phyloP scores from a whole-genome alignment of 2,797 vertebrate genomes.

The Myioborus melanocephalus region DNA sequence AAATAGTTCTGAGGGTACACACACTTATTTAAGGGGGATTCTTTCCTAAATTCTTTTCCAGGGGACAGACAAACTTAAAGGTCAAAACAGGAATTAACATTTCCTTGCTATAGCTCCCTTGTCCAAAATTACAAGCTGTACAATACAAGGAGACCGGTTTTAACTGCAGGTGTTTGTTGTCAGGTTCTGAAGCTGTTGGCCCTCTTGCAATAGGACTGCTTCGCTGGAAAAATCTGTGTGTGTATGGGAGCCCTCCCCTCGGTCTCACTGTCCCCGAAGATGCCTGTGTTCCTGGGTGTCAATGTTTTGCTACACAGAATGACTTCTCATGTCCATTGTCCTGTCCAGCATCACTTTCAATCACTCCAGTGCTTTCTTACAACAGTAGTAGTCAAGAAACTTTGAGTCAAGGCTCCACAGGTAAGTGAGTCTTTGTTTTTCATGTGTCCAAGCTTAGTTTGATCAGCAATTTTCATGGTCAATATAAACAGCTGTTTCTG shows the following conservation, averaged over 20 bases:
- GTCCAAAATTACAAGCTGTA: not conserved
- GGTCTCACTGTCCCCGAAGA: conserved; percentile 71
- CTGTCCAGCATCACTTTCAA: conserved; percentile 87
- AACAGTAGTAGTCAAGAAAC: conserved; percentile 86
- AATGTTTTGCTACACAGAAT: conserved; percentile 60
- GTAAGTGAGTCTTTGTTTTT: conserved; percentile 64
- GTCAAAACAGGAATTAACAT: not conserved
- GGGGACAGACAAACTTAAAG: not conserved
- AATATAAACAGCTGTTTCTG: not conserved
- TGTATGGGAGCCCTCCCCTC: conserved; percentile 61
- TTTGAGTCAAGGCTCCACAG: conserved; percentile 82
- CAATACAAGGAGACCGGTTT: not conserved
- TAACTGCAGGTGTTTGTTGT: conserved; percentile 28
- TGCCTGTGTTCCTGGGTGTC: conserved; percentile 68
- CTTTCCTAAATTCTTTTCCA: not conserved
- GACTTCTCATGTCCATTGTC: conserved; percentile 81
- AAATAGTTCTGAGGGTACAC: not conserved
- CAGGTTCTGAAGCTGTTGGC: conserved; percentile 82
- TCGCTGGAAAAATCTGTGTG: conserved; percentile 82
- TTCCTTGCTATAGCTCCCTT: not conserved
- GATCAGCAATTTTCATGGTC: not conserved
- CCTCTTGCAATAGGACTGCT: conserved; percentile 83
- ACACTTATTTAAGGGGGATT: not conserved
- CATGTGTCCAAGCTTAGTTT: not conserved
- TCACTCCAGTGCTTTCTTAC: conserved; percentile 85